Base-by-base conservation (phyloP, 1,140 invertebrate species). In the Galendromus occidentalis region DNA sequence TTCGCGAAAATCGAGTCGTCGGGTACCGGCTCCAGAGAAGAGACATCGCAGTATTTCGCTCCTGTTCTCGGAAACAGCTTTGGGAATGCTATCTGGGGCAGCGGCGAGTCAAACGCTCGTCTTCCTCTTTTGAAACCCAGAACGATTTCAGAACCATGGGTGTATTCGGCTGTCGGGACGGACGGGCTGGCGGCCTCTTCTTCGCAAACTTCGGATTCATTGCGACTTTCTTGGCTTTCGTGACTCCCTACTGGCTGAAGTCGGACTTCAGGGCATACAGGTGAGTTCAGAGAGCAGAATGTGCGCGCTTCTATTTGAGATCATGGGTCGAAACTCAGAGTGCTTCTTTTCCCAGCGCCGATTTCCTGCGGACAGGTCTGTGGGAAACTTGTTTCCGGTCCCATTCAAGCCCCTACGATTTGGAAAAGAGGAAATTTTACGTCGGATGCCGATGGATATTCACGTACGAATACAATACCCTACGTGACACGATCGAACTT, bases 341-440 rank as follows among this genome's bases (percentile, higher is more conserved):
- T 59, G 1, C 17, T 59, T 17, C 51, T 4, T 22, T 25, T 25
- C 22, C 14, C 1, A 59, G 51, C 22, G 51, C 51, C 20, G 25
- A 59, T 25, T 59, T 59, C 51, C 51, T 59, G 12, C 51, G 51
- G 9, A 59, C 51, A 1, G 91, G 91, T 51, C 77, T 94, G 17
- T 94, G 91, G 91, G 82, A 89, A 74, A 87, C 91, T 0, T 94
- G 91, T 74, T 89, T 94, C 68, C 80, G 84, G 69, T 80, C 84
- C 30, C 90, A 91, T 73, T 59, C 64, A n/a, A 65, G 55, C 65
- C 71, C 70, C 1, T 33, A 68, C 59, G 71, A 72, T 69, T 67
- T 69, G n/a, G 67, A 70, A 12, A 39, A 66, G n/a, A 45, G 28
- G 18, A 71, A 71, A 65, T 72, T 69, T 65, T 72, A 72, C 64